Evolutionary conservation across 2,797 vertebrate species (phyloP).

Genomic region (Vespertilio murinus): DNA sequence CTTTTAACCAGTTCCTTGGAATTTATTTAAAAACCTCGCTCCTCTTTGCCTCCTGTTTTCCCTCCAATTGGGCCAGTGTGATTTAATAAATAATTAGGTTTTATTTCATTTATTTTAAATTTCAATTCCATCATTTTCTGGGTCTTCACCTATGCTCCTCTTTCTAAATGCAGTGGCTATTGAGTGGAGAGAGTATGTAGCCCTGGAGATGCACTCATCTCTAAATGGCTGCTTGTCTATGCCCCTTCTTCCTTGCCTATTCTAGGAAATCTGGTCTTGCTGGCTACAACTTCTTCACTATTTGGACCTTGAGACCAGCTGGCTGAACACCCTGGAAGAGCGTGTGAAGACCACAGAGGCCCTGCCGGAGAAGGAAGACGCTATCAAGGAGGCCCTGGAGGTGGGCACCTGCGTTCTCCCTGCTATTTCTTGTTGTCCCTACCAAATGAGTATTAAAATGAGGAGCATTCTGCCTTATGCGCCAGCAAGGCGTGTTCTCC

Average conservation of each 20-base stretch:
- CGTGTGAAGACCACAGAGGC: conserved; percentile 88
- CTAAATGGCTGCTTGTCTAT: not conserved
- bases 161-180: not conserved
- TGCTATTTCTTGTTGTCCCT: not conserved
- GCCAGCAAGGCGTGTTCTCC: rapidly evolving
- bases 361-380: conserved; percentile 89
- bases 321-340: conserved; percentile 93
- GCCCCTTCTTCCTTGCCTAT: not conserved
- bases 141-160: not conserved
- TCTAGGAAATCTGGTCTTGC: conserved; percentile 98
- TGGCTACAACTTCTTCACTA: conserved; percentile 98
- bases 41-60: not conserved
- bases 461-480: not conserved
- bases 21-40: not conserved
- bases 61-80: not conserved
- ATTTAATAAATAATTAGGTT: not conserved
- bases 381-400: conserved; percentile 91
- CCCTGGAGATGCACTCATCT: rapidly evolving
- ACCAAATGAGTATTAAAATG: not conserved
- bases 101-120: not conserved
- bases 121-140: not conserved
- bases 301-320: conserved; percentile 93
- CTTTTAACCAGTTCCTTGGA: not conserved
- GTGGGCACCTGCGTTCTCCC: conserved; percentile 75
- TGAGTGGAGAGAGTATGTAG: not conserved